These are phyloP conservation scores for Paramisgurnus dabryanus DNA, from an alignment of 2,113 vertebrate genomes.

Conservation along the genomic window DNA sequence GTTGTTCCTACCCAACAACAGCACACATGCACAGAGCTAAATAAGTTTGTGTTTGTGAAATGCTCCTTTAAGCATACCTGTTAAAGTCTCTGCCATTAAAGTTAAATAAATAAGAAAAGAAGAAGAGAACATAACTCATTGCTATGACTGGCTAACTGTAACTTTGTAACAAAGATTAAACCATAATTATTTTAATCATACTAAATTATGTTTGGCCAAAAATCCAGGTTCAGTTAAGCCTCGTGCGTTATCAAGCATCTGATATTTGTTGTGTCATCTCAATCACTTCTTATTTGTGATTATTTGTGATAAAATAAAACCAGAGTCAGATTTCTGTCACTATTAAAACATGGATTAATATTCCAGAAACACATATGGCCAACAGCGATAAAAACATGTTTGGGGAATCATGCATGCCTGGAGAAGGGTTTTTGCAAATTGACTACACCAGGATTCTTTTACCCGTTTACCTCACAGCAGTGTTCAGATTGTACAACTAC, in stretches of 20 bases:
- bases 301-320: conserved; percentile 1
- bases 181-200: too few species aligned
- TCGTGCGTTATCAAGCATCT: background rate
- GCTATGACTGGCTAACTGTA: too few species aligned
- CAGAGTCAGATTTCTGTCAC: conserved; percentile 4
- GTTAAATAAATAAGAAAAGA: too few species aligned
- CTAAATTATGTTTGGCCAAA: too few species aligned
- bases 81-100: too few species aligned
- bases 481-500: background rate
- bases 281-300: background rate
- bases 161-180: too few species aligned
- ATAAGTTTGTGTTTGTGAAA: too few species aligned
- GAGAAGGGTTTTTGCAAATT: conserved; percentile 24
- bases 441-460: conserved; percentile 34
- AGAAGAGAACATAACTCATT: too few species aligned
- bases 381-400: conserved; percentile 7
- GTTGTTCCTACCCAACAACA: too few species aligned
- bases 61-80: too few species aligned
- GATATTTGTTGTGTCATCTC: background rate
- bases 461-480: background rate
- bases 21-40: too few species aligned
- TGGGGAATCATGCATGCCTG: conserved; percentile 17
- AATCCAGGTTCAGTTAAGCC: background rate
- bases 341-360: conserved; percentile 18
- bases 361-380: conserved; percentile 25